phyloP scores from a whole-genome alignment of 2,113 vertebrate species.

The Noturus placidus region DNA sequence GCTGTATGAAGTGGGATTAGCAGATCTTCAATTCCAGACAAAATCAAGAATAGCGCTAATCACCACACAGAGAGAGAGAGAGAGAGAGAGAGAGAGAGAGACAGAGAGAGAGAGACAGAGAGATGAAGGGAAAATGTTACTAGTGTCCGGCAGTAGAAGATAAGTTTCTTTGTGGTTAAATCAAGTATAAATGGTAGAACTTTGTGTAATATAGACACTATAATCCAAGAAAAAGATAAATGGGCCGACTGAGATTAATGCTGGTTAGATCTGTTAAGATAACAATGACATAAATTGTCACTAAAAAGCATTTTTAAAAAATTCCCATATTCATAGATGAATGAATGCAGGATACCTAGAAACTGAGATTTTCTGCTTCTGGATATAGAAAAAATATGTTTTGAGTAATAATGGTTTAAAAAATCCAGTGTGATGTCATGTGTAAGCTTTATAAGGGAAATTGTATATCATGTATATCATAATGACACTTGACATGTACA shows the following conservation, averaged over 20 bases:
- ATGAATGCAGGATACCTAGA: not conserved
- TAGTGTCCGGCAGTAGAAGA: not conserved
- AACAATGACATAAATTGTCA: not conserved
- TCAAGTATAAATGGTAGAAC: slow-evolving; percentile 24
- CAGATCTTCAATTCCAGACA: slow-evolving; percentile 46
- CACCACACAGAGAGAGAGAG: no score
- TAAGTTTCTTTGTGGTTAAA: not conserved
- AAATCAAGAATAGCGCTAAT: slow-evolving; percentile 56
- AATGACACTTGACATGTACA: not conserved
- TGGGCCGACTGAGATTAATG: not conserved
- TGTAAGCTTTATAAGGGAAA: not conserved
- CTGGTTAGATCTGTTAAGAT: not conserved
- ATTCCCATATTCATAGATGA: not conserved
- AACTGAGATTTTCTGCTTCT: not conserved
- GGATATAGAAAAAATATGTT: not conserved
- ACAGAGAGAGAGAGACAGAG: no score
- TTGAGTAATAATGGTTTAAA: not conserved
- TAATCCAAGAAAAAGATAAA: not conserved
- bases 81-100: no score
- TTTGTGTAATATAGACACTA: not conserved
- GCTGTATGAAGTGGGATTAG: slow-evolving; percentile 67
- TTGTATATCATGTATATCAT: not conserved
- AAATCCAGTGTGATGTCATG: not conserved
- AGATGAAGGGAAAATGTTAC: not conserved
- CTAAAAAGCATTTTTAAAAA: not conserved